phyloP scores from a whole-genome alignment of 1,140 invertebrate species.

The Magallana ariakensis region DNA sequence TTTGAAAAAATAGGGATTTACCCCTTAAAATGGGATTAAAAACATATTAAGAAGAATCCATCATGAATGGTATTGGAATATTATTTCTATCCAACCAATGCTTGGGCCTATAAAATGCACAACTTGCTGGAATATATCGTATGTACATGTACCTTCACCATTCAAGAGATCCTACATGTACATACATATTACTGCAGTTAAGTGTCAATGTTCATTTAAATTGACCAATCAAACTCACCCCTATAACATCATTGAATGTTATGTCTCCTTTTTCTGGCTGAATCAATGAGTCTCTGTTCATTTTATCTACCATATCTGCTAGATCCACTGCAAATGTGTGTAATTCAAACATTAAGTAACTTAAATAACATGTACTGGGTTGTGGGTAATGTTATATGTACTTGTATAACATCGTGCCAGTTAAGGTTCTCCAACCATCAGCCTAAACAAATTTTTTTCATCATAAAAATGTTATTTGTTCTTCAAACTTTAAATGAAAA shows the following conservation, averaged over 20 bases:
- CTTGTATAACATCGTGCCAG: no score
- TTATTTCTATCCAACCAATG: no score
- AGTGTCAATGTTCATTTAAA: neutral
- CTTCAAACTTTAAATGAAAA: no score
- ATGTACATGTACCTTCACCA: neutral
- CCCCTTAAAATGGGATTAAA: no score
- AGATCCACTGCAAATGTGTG: neutral
- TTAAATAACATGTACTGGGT: neutral
- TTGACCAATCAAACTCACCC: neutral
- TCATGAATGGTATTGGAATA: no score
- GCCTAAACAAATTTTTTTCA: neutral
- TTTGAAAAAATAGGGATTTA: no score
- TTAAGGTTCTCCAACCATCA: neutral
- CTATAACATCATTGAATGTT: neutral
- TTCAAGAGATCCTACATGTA: neutral
- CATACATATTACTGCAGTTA: neutral
- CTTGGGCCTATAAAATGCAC: no score
- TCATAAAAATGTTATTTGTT: no score
- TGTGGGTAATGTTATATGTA: neutral
- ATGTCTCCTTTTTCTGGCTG: neutral
- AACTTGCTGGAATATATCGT: no score
- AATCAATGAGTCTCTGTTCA: neutral
- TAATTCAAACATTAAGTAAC: neutral
- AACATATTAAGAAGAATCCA: no score
- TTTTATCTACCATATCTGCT: neutral